Conservation (phyloP, 2,797 vertebrate genomes). For the Podargus strigoides region DNA sequence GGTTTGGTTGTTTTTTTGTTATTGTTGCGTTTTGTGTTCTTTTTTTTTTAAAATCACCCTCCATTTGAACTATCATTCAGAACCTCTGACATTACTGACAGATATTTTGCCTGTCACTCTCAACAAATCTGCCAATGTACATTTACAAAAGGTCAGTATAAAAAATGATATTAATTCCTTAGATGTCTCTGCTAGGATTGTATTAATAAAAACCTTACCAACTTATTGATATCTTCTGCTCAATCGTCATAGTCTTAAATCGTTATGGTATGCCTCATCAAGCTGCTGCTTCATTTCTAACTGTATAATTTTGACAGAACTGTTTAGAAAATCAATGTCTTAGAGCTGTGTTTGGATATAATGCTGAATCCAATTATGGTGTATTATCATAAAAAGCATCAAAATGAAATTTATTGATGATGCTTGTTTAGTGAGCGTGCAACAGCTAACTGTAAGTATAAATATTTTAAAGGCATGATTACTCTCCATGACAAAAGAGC, state of each 20-base stretch:
- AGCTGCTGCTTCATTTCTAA: slow-evolving; percentile 63
- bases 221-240: slow-evolving; percentile 38
- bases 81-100: not conserved
- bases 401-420: slow-evolving; percentile 73
- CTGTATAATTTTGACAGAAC: slow-evolving; percentile 65
- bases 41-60: not conserved
- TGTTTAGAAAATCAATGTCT: slow-evolving; percentile 69
- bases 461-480: slow-evolving; percentile 64
- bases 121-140: not conserved
- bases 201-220: slow-evolving; percentile 30
- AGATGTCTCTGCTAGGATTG: not conserved
- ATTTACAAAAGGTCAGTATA: not conserved
- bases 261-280: slow-evolving; percentile 54
- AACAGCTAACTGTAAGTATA: slow-evolving; percentile 70
- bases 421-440: slow-evolving; percentile 58
- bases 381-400: slow-evolving; percentile 74
- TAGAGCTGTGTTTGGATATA: slow-evolving; percentile 70
- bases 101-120: not conserved
- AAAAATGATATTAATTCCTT: not conserved
- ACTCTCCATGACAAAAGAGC: slow-evolving; percentile 43
- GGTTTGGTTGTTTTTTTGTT: too few species aligned
- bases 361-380: slow-evolving; percentile 71
- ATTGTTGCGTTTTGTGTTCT: not conserved
- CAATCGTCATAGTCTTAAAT: slow-evolving; percentile 58
- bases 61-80: not conserved